These are phyloP conservation scores for Furnarius figulus DNA, from an alignment of 2,113 vertebrate genomes.

Conservation along the genomic window DNA sequence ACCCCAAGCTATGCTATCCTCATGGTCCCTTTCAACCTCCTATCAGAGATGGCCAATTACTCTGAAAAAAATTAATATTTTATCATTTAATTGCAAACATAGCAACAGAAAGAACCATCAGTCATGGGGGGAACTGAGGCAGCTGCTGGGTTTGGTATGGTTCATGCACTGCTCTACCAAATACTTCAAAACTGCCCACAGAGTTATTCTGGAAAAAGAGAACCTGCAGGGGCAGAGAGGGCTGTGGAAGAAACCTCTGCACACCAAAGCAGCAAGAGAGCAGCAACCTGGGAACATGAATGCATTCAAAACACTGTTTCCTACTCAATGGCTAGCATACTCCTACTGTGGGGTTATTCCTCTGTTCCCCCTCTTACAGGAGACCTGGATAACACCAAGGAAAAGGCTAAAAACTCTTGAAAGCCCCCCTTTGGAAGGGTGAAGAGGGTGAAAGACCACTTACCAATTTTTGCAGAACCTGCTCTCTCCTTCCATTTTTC, in stretches of 20 bases:
- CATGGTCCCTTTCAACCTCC: not conserved
- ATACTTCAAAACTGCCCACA: not conserved
- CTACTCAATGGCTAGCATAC: not conserved
- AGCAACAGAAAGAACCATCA: not conserved
- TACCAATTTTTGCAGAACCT: conserved; percentile 33
- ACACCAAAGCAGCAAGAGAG: not conserved
- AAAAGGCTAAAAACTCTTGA: not conserved
- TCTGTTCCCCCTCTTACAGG: not conserved
- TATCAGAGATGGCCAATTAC: not conserved
- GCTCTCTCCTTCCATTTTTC: not conserved
- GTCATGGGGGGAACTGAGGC: not conserved
- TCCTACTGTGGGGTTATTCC: not conserved
- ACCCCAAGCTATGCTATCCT: not conserved
- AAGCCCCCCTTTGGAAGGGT: not conserved
- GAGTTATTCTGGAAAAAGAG: not conserved
- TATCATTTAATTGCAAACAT: not conserved
- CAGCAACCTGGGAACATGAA: not conserved
- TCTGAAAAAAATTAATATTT: not conserved
- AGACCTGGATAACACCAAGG: not conserved
- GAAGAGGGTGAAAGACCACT: not conserved
- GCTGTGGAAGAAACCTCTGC: not conserved
- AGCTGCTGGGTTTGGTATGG: not conserved
- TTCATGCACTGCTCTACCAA: not conserved
- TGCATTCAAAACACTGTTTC: not conserved
- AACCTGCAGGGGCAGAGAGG: not conserved